phyloP scores from a whole-genome alignment of 92 coral and sea anemone genomes.

The Phymanthus crucifer region DNA sequence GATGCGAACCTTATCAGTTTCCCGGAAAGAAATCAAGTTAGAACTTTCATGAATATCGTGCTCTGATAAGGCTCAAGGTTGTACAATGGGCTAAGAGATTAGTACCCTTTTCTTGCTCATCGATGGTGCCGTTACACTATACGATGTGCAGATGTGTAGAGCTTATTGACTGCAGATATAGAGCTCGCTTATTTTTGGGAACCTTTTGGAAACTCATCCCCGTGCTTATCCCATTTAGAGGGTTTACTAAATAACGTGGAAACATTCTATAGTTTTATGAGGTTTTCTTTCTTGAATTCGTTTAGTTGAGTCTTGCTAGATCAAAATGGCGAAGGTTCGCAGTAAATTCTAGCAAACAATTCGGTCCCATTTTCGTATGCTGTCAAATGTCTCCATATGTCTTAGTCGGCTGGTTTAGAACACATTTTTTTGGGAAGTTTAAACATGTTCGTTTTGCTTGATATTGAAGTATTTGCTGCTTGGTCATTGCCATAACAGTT shows the following conservation, averaged over 20 bases:
- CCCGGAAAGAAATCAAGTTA: constrained; percentile 35
- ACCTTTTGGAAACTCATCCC: neutral
- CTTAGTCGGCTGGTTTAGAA: neutral
- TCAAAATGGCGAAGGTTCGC: neutral
- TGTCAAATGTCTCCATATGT: no score
- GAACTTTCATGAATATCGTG: constrained; percentile 27
- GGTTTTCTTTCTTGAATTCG: neutral
- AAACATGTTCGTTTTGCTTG: neutral
- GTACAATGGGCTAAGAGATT: constrained; percentile 32
- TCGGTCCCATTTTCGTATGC: no score
- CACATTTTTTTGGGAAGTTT: neutral
- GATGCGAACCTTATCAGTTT: constrained; percentile 27
- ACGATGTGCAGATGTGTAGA: constrained; percentile 29
- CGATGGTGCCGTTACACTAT: constrained; percentile 39
- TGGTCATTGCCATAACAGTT: neutral
- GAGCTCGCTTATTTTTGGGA: neutral
- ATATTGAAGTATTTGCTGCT: neutral
- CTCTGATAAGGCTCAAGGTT: constrained; percentile 29
- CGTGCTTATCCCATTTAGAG: neutral
- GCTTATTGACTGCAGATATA: constrained; percentile 20
- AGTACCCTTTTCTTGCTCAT: constrained; percentile 32
- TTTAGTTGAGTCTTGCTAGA: no score
- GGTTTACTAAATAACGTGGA: neutral
- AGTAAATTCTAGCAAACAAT: neutral
- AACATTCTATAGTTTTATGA: neutral